phyloP scores from a whole-genome alignment of 2,113 vertebrate genomes.

The Hippocampus barbouri region DNA sequence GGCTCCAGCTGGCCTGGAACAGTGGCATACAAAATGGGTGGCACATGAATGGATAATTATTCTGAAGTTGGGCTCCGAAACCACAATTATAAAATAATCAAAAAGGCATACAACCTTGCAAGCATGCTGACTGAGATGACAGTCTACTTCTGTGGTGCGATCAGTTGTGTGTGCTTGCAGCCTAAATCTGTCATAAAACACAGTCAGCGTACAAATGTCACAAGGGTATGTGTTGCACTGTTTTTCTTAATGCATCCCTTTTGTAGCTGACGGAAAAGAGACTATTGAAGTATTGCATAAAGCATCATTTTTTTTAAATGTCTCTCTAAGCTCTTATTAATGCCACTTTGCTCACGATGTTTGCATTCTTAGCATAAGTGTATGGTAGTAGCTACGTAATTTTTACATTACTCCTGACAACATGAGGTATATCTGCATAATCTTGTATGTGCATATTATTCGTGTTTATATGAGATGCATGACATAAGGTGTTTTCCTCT shows the following conservation, averaged over 20 bases:
- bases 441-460: too few relatives aligned
- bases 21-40: too few relatives aligned
- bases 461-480: too few relatives aligned
- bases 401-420: neutral
- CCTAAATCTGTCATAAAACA: neutral
- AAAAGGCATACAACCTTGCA: neutral
- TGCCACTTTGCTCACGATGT: neutral
- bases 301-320: neutral
- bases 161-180: neutral
- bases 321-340: neutral
- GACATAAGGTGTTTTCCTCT: too few relatives aligned
- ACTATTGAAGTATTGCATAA: neutral
- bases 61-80: neutral
- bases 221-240: neutral
- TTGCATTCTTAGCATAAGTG: neutral
- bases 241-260: neutral
- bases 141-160: neutral
- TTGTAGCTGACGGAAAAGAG: neutral
- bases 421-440: neutral
- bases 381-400: neutral
- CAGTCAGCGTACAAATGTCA: neutral
- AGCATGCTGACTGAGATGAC: neutral
- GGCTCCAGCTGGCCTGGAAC: too few relatives aligned
- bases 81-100: neutral
- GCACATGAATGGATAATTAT: neutral